Percentiles rank a stretch among this genome's conserved stretches.
Evolutionary conservation across 2,113 vertebrate genomes (phyloP).

Genomic region (Channa maculata): DNA sequence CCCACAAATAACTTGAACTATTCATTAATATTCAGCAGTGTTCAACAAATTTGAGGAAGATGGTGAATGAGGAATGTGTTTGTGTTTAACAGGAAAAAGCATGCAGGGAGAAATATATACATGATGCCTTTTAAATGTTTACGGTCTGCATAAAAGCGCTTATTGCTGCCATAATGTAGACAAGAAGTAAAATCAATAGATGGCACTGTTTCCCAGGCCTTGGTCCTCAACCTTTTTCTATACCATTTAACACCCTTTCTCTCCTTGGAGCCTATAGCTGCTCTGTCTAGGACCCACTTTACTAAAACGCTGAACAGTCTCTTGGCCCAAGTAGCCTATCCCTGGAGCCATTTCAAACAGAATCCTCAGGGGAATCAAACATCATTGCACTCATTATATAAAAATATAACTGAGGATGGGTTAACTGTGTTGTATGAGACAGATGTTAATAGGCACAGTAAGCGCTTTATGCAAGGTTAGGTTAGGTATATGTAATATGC

Average conservation of each 20-base stretch:
- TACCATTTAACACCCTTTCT: background rate
- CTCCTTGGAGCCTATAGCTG: slow-evolving; percentile 38
- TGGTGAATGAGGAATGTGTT: background rate
- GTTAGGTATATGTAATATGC: background rate
- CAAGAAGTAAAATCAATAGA: slow-evolving; percentile 59
- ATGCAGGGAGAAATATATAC: background rate
- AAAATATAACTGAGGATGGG: slow-evolving; percentile 16
- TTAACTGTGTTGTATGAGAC: slow-evolving; percentile 14
- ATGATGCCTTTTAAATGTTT: background rate
- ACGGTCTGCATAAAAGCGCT: background rate
- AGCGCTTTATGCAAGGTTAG: background rate
- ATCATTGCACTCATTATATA: slow-evolving; percentile 31
- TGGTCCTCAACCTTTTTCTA: background rate
- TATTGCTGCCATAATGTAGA: slow-evolving; percentile 1
- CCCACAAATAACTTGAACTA: background rate
- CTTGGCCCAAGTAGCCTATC: slow-evolving; percentile 18
- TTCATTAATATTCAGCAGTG: background rate
- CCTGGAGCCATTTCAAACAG: slow-evolving; percentile 39
- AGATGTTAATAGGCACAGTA: slow-evolving; percentile 15
- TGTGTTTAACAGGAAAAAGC: background rate
- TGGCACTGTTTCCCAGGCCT: slow-evolving; percentile 78
- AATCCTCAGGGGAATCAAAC: slow-evolving; percentile 27
- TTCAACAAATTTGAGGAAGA: background rate
- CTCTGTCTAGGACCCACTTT: slow-evolving; percentile 51
- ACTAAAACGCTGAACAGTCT: slow-evolving; percentile 57